Evolutionary conservation across 2,797 vertebrate species (phyloP).

Genomic region (Melopsittacus undulatus): DNA sequence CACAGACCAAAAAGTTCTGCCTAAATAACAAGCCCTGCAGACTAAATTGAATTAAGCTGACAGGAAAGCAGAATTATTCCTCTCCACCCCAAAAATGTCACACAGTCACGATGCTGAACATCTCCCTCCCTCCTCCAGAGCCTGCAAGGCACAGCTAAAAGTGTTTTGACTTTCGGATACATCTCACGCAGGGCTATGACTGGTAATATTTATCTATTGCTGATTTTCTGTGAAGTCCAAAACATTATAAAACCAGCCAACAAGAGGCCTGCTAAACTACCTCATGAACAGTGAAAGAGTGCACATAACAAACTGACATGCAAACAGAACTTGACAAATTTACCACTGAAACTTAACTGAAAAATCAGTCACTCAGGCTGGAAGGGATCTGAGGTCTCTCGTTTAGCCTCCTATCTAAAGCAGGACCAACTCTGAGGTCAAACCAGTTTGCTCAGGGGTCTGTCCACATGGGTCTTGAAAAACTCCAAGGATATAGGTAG

Average conservation of each 20-base stretch:
- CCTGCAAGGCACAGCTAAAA: conserved; percentile 19
- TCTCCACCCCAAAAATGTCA: conserved; percentile 43
- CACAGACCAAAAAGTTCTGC: not conserved
- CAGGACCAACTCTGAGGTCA: not conserved
- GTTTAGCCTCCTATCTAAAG: not conserved
- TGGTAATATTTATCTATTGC: not conserved
- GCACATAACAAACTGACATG: not conserved
- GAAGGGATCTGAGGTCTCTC: not conserved
- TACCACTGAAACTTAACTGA: not conserved
- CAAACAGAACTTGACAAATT: not conserved
- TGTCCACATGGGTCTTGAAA: not conserved
- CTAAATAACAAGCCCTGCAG: not conserved
- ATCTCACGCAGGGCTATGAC: not conserved
- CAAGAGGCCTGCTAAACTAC: not conserved
- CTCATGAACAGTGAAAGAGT: not conserved
- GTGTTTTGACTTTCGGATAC: not conserved
- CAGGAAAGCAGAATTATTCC: conserved; percentile 12
- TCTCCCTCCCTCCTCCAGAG: not conserved
- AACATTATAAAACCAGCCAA: not conserved
- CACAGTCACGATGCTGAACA: not conserved
- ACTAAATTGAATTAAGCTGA: not conserved
- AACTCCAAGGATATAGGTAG: not conserved
- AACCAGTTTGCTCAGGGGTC: not conserved
- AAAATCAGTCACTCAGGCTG: not conserved
- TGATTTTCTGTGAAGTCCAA: not conserved